Conservation (phyloP, 2,888 invertebrate species). For the Eutolmus rufibarbis region DNA sequence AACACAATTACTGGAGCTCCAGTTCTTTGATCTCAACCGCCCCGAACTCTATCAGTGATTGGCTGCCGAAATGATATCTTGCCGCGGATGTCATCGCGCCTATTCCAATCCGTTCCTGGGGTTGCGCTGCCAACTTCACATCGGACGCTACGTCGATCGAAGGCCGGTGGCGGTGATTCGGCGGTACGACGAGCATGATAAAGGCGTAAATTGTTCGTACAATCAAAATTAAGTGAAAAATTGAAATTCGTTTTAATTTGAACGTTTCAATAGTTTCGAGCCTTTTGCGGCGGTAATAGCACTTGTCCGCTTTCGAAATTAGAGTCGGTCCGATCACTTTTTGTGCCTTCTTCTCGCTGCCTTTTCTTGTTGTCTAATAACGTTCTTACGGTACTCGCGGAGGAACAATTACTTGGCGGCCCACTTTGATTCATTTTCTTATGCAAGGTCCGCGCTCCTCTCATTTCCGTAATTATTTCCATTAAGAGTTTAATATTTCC, state of each 20-base stretch:
- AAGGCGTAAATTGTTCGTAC: slow-evolving; percentile 28
- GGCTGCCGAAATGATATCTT: slow-evolving; percentile 33
- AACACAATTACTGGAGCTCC: slow-evolving; percentile 14
- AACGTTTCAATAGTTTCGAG: slow-evolving; percentile 33
- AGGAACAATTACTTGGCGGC: slow-evolving; percentile 12
- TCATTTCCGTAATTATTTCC: slow-evolving; percentile 29
- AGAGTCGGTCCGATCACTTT: not conserved
- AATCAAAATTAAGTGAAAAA: slow-evolving; percentile 39
- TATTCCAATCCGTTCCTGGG: not conserved
- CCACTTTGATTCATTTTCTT: slow-evolving; percentile 17
- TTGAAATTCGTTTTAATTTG: slow-evolving; percentile 43
- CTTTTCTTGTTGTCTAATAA: slow-evolving; percentile 21
- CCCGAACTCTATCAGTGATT: slow-evolving; percentile 32
- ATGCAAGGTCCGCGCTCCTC: slow-evolving; percentile 10
- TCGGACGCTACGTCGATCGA: not conserved
- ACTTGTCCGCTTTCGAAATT: slow-evolving; percentile 28
- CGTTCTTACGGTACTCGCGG: slow-evolving; percentile 8
- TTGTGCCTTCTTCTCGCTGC: not conserved
- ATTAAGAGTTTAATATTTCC: slow-evolving; percentile 24
- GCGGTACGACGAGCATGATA: slow-evolving; percentile 8
- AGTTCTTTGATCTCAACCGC: slow-evolving; percentile 23
- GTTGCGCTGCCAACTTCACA: not conserved
- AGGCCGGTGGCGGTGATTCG: not conserved
- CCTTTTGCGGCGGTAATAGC: slow-evolving; percentile 22
- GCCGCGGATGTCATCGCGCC: slow-evolving; percentile 15